phyloP scores from a whole-genome alignment of 2,888 invertebrate genomes.

The Apodemia duryi region DNA sequence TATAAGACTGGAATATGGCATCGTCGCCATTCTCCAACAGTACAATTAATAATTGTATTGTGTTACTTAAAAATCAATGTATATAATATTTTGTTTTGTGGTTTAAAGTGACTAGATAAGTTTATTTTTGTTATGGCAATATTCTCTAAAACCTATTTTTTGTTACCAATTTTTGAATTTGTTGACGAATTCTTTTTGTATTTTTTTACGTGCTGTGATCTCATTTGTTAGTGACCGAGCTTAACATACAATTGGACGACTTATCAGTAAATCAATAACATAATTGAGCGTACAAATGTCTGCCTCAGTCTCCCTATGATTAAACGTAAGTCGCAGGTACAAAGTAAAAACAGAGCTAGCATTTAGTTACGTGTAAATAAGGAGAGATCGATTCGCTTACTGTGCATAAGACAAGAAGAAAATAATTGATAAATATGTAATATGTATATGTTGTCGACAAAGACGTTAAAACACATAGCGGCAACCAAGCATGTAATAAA shows the following conservation, averaged over 20 bases:
- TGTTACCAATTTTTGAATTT: slow-evolving; percentile 14
- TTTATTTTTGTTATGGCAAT: slow-evolving; percentile 40
- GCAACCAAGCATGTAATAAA: too few species aligned
- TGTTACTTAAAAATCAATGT: slow-evolving; percentile 34
- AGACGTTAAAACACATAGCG: too few species aligned
- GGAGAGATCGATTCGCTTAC: too few species aligned
- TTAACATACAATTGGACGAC: not conserved
- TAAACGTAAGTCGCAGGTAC: too few species aligned
- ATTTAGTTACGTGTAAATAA: too few species aligned
- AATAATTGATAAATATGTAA: too few species aligned
- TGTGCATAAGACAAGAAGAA: too few species aligned
- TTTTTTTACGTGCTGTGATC: slow-evolving; percentile 1
- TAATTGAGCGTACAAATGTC: too few species aligned
- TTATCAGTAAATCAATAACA: not conserved
- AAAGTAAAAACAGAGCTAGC: too few species aligned
- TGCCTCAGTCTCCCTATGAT: too few species aligned
- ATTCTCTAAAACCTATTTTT: slow-evolving; percentile 25
- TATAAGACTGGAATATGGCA: not conserved
- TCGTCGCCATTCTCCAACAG: not conserved
- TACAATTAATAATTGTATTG: slow-evolving; percentile 5
- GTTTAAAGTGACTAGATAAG: slow-evolving; percentile 41
- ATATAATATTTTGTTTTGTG: slow-evolving; percentile 36
- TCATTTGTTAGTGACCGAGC: not conserved
- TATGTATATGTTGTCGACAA: too few species aligned
- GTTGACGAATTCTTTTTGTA: slow-evolving; percentile 6